Conservation (phyloP, 2,797 vertebrate species). For the Peromyscus eremicus region DNA sequence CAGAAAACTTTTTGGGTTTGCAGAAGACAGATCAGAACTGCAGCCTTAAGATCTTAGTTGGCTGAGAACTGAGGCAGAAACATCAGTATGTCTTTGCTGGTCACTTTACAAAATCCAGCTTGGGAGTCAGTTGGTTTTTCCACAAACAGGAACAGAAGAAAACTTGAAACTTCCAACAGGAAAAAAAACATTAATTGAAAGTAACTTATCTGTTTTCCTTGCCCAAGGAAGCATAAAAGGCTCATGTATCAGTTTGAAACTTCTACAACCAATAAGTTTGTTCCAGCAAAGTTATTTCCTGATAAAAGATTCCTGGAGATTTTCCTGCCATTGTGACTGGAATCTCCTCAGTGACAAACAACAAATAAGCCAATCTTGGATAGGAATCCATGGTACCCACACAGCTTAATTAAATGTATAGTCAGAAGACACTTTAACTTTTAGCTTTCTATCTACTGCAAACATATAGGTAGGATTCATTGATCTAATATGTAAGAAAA, state of each 20-base stretch:
- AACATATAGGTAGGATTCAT: not conserved
- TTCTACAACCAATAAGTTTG: conserved; percentile 21
- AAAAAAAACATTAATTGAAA: not conserved
- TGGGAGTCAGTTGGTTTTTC: not conserved
- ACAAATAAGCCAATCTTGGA: not conserved
- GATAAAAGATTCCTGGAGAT: not conserved
- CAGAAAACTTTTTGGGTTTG: not conserved
- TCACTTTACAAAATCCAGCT: conserved; percentile 4
- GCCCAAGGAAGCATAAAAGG: conserved; percentile 52
- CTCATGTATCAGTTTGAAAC: conserved; percentile 78
- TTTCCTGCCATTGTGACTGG: not conserved
- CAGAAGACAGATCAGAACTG: conserved; percentile 51
- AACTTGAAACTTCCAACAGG: conserved; percentile 34
- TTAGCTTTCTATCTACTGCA: not conserved
- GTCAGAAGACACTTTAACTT: not conserved
- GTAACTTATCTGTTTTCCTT: not conserved
- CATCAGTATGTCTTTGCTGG: not conserved
- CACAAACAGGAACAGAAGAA: conserved; percentile 13
- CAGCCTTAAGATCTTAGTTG: not conserved
- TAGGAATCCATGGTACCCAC: not conserved
- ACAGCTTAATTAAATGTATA: not conserved
- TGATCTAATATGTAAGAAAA: conserved; percentile 1
- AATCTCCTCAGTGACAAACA: not conserved
- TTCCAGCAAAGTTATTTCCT: conserved; percentile 35
- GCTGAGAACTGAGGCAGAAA: conserved; percentile 11